Conservation (phyloP, 92 coral and sea anemone genomes). For the Blastomussa wellsi region DNA sequence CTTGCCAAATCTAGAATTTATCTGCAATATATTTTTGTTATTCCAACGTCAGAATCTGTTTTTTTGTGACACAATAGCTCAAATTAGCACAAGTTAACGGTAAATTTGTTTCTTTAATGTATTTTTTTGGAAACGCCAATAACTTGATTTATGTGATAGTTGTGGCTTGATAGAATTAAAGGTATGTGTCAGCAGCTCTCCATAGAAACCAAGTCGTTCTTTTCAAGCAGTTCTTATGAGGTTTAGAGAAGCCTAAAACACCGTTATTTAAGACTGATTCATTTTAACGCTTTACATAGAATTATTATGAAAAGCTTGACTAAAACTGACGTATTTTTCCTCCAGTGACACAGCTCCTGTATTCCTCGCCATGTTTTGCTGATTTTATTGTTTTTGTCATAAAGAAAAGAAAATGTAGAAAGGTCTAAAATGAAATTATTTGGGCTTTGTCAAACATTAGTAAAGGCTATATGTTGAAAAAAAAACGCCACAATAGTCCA, state of each 20-base stretch:
- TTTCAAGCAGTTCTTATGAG: background rate
- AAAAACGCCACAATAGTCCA: background rate
- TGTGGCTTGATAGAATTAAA: background rate
- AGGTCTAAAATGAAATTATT: background rate
- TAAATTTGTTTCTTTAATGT: background rate
- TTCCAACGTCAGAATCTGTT: background rate
- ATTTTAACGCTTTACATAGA: background rate
- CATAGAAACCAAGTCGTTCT: background rate
- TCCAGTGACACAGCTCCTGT: background rate
- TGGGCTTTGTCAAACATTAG: background rate
- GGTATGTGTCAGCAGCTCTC: background rate
- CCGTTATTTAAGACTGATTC: too few species aligned
- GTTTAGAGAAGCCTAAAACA: too few species aligned
- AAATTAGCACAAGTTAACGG: background rate
- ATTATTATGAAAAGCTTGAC: background rate
- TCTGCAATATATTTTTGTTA: background rate
- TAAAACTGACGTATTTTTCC: background rate
- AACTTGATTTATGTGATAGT: background rate
- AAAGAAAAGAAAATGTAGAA: background rate
- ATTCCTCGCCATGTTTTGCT: background rate
- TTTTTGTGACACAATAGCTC: background rate
- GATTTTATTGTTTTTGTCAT: background rate
- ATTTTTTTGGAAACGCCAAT: background rate
- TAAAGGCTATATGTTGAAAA: background rate
- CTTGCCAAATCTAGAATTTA: background rate